Evolutionary conservation across 2,888 invertebrate species (phyloP).

Genomic region (Blastobasis adustella): DNA sequence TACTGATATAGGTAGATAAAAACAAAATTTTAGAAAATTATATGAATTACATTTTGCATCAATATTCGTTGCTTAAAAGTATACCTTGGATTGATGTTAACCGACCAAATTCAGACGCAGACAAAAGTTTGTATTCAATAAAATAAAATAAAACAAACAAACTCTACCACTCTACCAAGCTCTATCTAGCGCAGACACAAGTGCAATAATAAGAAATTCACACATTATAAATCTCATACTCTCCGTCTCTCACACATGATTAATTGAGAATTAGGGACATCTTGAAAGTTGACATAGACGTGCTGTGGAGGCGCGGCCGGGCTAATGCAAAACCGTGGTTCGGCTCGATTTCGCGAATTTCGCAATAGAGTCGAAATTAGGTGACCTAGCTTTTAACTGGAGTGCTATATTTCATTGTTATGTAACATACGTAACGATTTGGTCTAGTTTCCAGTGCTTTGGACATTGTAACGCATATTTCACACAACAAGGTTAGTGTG

Average conservation of each 20-base stretch:
- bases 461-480: background rate
- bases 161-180: too few relatives aligned
- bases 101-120: too few relatives aligned
- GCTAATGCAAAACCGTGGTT: background rate
- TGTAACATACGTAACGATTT: conserved; percentile 1
- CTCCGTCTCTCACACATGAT: background rate
- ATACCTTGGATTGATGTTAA: too few relatives aligned
- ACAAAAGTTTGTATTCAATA: too few relatives aligned
- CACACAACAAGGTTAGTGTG: conserved; percentile 7
- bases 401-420: conserved; percentile 9
- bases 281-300: background rate
- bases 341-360: conserved; percentile 10
- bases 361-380: conserved; percentile 13
- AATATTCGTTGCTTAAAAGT: too few relatives aligned
- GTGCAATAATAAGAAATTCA: too few relatives aligned
- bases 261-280: background rate
- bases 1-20: too few relatives aligned
- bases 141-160: too few relatives aligned
- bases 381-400: conserved; percentile 7
- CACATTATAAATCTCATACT: background rate
- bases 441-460: background rate
- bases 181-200: too few relatives aligned
- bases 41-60: too few relatives aligned
- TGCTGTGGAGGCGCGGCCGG: background rate
- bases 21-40: too few relatives aligned